Evolutionary conservation across 2,113 vertebrate species (phyloP).

Genomic region (Hylia prasina): DNA sequence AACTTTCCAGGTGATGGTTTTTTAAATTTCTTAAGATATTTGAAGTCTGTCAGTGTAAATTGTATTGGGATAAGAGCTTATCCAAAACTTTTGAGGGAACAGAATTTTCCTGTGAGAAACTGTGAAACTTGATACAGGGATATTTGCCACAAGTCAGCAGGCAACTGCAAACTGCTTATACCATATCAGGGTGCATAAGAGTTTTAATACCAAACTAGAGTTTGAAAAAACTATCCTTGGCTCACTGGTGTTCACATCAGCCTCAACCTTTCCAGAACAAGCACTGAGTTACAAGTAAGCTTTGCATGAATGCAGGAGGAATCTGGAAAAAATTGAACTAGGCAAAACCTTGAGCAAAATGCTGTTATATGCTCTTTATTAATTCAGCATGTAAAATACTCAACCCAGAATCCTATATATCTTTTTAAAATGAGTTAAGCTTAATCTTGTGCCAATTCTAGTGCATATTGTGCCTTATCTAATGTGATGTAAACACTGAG

Average conservation of each 20-base stretch:
- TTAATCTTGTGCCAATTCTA: neutral
- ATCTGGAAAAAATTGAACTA: neutral
- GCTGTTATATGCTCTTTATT: neutral
- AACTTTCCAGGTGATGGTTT: neutral
- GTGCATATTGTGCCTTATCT: neutral
- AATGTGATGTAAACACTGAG: neutral
- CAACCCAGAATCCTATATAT: neutral
- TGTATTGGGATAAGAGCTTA: neutral
- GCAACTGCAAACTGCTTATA: neutral
- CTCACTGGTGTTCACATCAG: neutral
- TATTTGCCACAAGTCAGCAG: neutral
- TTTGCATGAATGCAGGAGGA: neutral
- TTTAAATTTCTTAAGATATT: neutral
- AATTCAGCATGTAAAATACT: neutral
- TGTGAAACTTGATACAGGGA: neutral
- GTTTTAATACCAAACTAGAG: neutral
- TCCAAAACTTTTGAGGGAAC: neutral
- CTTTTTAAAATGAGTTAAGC: neutral
- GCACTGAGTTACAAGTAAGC: neutral
- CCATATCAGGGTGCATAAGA: neutral
- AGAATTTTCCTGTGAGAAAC: neutral
- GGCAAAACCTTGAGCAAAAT: neutral
- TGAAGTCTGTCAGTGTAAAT: neutral
- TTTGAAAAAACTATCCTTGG: neutral
- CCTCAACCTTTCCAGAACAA: fast-evolving